Evolutionary conservation across 64 coral and sea anemone species (phyloP).

Genomic region (Pachyseris speciosa): DNA sequence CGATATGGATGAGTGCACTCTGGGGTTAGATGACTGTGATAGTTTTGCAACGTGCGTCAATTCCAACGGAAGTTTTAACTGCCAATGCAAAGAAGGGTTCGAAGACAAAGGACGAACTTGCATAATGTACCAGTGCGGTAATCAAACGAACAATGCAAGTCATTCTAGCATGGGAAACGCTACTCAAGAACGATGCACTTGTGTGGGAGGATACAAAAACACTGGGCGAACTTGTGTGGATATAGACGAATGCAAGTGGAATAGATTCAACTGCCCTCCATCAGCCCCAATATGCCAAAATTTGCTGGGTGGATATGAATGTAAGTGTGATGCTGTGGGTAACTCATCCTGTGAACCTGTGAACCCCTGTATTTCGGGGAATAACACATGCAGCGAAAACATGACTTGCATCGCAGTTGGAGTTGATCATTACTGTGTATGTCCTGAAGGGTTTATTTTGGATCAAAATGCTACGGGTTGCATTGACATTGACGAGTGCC

Average conservation of each 20-base stretch:
- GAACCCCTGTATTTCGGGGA: conserved; percentile 55
- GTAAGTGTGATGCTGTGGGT: conserved; percentile 57
- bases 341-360: conserved; percentile 60
- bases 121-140: conserved; percentile 45
- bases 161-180: background rate
- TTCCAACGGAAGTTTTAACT: conserved; percentile 65
- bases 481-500: conserved; percentile 67
- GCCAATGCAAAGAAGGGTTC: conserved; percentile 63
- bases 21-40: conserved; percentile 54
- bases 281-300: conserved; percentile 54
- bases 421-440: conserved; percentile 69
- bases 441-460: conserved; percentile 58
- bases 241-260: conserved; percentile 54
- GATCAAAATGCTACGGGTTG: conserved; percentile 46
- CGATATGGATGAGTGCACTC: conserved; percentile 61
- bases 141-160: background rate
- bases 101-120: conserved; percentile 63
- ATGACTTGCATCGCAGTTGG: conserved; percentile 65
- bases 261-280: conserved; percentile 27
- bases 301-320: conserved; percentile 69
- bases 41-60: conserved; percentile 57
- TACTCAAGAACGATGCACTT: conserved; percentile 23
- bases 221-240: conserved; percentile 54
- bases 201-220: conserved; percentile 47
- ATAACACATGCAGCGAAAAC: conserved; percentile 50